A percentile compares a stretch with the other conserved stretches of the same genome.
phyloP scores from a whole-genome alignment of 2,797 vertebrate genomes.

The Oreortyx pictus region DNA sequence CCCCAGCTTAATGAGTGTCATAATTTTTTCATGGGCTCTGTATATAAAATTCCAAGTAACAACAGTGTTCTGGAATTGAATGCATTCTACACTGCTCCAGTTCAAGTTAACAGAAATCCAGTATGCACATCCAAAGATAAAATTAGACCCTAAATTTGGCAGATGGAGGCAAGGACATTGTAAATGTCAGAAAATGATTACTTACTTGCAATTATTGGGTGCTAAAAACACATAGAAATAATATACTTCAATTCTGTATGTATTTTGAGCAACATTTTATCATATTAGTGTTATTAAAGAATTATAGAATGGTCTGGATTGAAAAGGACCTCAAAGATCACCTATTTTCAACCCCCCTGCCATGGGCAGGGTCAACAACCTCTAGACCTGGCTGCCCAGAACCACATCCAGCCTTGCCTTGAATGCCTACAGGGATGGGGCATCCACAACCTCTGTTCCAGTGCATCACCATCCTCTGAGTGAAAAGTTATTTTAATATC shows the following conservation, averaged over 20 bases:
- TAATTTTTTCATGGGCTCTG: not conserved
- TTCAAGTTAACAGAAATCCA: not conserved
- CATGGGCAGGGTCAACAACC: too few species aligned
- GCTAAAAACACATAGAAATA: not conserved
- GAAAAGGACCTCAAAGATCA: too few species aligned
- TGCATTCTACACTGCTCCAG: accelerated
- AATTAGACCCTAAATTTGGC: not conserved
- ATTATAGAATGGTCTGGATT: too few species aligned
- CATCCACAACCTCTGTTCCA: too few species aligned
- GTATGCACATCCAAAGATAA: not conserved
- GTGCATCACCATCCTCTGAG: too few species aligned
- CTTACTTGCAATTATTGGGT: not conserved
- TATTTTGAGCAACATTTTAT: not conserved
- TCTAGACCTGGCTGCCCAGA: too few species aligned
- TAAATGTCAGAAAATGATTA: not conserved
- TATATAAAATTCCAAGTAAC: not conserved
- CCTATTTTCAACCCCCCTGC: too few species aligned
- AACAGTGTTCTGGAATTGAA: not conserved
- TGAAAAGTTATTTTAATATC: not conserved
- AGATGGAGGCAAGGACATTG: not conserved
- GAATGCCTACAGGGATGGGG: too few species aligned
- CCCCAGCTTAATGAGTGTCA: not conserved
- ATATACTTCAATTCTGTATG: accelerated
- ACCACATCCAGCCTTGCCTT: too few species aligned
- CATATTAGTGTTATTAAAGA: not conserved